Percentiles rank a stretch among this genome's conserved stretches.
Evolutionary conservation across 2,888 invertebrate species (phyloP).

Genomic region (Athalia cordata): DNA sequence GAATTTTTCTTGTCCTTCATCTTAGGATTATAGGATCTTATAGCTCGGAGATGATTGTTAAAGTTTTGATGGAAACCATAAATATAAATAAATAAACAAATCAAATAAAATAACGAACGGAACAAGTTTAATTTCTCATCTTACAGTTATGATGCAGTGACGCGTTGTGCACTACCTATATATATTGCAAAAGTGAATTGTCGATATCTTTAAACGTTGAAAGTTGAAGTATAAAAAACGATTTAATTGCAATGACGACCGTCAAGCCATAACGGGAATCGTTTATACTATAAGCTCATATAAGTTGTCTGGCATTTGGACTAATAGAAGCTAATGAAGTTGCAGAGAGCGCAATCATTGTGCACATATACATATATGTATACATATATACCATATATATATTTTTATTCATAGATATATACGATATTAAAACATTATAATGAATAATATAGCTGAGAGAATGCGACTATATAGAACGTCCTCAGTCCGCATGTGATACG

Average conservation of each 20-base stretch:
- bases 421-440: no score
- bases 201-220: conserved; percentile 63
- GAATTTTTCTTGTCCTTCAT: background rate
- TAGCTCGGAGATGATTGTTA: no score
- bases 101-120: no score
- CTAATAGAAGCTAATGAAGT: conserved; percentile 32
- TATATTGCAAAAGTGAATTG: conserved; percentile 66
- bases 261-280: conserved; percentile 42
- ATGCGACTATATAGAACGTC: no score
- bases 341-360: conserved; percentile 13
- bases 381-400: no score
- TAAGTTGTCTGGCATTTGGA: conserved; percentile 41
- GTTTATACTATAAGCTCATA: conserved; percentile 14
- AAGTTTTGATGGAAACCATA: no score
- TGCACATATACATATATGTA: background rate
- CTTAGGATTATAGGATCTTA: no score
- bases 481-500: no score
- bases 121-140: no score
- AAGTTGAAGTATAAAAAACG: conserved; percentile 53
- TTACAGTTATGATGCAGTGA: background rate
- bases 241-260: conserved; percentile 40
- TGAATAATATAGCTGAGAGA: no score
- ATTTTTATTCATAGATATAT: no score
- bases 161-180: background rate
- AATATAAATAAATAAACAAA: no score